Conservation (phyloP, 2,113 vertebrate species). For the Pimephales promelas region DNA sequence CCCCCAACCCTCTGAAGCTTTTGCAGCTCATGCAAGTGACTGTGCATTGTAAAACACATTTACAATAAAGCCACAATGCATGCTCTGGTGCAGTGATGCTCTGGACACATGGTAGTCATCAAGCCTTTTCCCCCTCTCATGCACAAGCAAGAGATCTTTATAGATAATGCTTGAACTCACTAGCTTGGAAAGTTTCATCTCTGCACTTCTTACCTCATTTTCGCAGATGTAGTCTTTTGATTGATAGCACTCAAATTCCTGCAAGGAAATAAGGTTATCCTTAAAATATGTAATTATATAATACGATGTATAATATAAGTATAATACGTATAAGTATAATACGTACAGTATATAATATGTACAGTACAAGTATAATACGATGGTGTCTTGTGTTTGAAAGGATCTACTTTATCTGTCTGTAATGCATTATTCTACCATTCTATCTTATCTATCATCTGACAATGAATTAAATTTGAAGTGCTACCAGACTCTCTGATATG, state of each 20-base stretch:
- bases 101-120: background rate
- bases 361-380: slow-evolving; percentile 5
- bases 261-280: slow-evolving; percentile 1
- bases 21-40: background rate
- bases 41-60: background rate
- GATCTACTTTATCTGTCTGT: background rate
- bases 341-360: too few species aligned
- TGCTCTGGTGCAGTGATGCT: background rate
- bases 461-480: background rate
- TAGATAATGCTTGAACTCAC: slow-evolving; percentile 5
- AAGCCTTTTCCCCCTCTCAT: background rate
- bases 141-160: background rate
- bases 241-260: slow-evolving; percentile 38
- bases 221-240: slow-evolving; percentile 38
- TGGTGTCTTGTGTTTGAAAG: background rate
- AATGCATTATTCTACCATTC: background rate
- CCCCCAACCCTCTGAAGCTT: background rate
- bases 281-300: background rate
- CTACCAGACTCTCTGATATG: background rate
- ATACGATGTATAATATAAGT: too few species aligned
- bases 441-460: slow-evolving; percentile 1
- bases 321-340: too few species aligned
- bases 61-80: background rate
- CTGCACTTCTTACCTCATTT: slow-evolving; percentile 22
- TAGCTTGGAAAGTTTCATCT: slow-evolving; percentile 19